Evolutionary conservation across 1,140 invertebrate genomes (phyloP).

Genomic region (Formica exsecta): DNA sequence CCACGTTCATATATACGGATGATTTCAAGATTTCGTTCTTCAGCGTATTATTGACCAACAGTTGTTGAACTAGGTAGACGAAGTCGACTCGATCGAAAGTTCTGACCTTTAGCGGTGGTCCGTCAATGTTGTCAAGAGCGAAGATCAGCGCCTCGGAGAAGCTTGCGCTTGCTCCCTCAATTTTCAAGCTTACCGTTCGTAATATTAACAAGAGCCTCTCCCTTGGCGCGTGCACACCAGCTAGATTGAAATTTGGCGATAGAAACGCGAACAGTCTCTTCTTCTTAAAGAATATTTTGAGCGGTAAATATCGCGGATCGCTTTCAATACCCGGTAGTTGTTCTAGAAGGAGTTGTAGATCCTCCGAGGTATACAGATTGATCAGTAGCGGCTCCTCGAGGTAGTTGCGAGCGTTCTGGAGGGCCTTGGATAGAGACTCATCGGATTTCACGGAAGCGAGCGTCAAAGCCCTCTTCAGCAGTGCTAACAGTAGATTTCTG

Average conservation of each 20-base stretch:
- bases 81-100: conserved; percentile 51
- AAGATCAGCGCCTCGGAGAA: conserved; percentile 32
- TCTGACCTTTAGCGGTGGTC: conserved; percentile 31
- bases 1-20: conserved; percentile 16
- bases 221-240: not conserved
- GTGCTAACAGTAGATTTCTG: conserved; percentile 23
- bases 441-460: conserved; percentile 25
- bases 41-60: conserved; percentile 19
- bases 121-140: conserved; percentile 44
- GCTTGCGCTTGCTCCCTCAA: not conserved
- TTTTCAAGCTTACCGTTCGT: conserved; percentile 16
- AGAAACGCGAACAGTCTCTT: conserved; percentile 37
- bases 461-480: conserved; percentile 45
- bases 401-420: conserved; percentile 24
- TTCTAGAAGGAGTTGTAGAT: conserved; percentile 33
- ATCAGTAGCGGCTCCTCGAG: conserved; percentile 57
- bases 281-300: conserved; percentile 59
- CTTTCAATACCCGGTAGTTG: conserved; percentile 43
- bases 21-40: conserved; percentile 10
- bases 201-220: conserved; percentile 41
- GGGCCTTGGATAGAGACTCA: not conserved
- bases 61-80: conserved; percentile 35
- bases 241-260: conserved; percentile 38
- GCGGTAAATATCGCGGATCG: conserved; percentile 54
- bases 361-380: conserved; percentile 44